Conservation (phyloP, 2,888 invertebrate genomes). For the Erebia palarica region DNA sequence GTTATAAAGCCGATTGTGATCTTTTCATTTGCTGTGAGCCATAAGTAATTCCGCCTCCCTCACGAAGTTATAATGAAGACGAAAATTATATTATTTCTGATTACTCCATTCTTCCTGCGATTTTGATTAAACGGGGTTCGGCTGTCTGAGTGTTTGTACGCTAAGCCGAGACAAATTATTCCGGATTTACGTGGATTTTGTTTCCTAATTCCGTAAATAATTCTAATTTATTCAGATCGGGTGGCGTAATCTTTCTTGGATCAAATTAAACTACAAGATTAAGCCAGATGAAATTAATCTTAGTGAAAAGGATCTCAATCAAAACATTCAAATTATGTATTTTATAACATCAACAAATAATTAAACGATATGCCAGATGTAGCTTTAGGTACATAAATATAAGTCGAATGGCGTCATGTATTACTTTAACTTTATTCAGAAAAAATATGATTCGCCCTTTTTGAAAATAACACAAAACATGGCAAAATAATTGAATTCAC, state of each 20-base stretch:
- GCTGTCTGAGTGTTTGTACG: constrained; percentile 53
- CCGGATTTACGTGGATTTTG: constrained; percentile 56
- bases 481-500: constrained; percentile 23
- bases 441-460: constrained; percentile 7
- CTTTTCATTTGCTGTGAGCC: constrained; percentile 76
- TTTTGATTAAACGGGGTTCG: constrained; percentile 67
- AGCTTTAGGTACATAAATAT: not conserved
- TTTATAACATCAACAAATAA: not conserved
- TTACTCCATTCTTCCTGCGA: constrained; percentile 68
- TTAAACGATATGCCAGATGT: not conserved
- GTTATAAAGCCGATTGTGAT: constrained; percentile 73
- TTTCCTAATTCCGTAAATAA: constrained; percentile 30
- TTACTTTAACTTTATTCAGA: not conserved
- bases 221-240: constrained; percentile 22
- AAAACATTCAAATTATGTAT: not conserved
- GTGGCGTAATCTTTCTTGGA: constrained; percentile 18
- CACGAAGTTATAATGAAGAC: constrained; percentile 71
- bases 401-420: not conserved
- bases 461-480: constrained; percentile 12
- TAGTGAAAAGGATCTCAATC: no score
- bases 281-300: not conserved
- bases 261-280: constrained; percentile 19
- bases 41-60: constrained; percentile 61
- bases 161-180: constrained; percentile 59
- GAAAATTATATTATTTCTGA: constrained; percentile 74